Evolutionary conservation across 1,140 invertebrate species (phyloP).

Genomic region (Drosophila varians): DNA sequence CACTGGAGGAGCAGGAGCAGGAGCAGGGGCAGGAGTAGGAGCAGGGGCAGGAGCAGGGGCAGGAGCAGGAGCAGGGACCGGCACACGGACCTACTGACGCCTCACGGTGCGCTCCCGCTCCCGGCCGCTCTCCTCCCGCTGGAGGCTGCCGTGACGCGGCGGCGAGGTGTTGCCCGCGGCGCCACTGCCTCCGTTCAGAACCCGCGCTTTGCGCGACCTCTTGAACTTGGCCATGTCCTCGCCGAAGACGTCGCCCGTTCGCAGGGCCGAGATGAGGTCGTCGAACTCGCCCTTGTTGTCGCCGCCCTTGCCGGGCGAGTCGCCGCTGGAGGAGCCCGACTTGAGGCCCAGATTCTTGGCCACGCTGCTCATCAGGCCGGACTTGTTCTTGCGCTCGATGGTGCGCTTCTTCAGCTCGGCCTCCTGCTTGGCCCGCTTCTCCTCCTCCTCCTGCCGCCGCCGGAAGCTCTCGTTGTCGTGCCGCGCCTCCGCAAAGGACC

Average conservation of each 20-base stretch:
- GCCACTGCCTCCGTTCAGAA: constrained; percentile 84
- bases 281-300: constrained; percentile 96
- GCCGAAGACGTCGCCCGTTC: constrained; percentile 98
- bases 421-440: constrained; percentile 94
- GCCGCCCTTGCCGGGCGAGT: constrained; percentile 85
- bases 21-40: not conserved
- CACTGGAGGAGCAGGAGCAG: not conserved
- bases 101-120: constrained; percentile 79
- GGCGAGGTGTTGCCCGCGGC: constrained; percentile 83
- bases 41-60: not conserved
- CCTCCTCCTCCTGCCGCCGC: constrained; percentile 94
- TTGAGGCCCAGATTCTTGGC: constrained; percentile 85
- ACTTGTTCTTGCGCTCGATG: constrained; percentile 92
- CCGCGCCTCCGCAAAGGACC: constrained; percentile 92
- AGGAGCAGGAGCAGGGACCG: not conserved
- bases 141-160: constrained; percentile 83
- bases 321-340: constrained; percentile 62
- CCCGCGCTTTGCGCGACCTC: constrained; percentile 87
- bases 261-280: constrained; percentile 96
- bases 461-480: constrained; percentile 94
- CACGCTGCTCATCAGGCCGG: constrained; percentile 87
- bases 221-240: constrained; percentile 97
- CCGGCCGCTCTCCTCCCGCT: constrained; percentile 80
- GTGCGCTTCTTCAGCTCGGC: constrained; percentile 96
- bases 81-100: constrained; percentile 52